These are phyloP conservation scores for Polyommatus iphigenia DNA, from an alignment of 2,888 invertebrate genomes.

Conservation along the genomic window DNA sequence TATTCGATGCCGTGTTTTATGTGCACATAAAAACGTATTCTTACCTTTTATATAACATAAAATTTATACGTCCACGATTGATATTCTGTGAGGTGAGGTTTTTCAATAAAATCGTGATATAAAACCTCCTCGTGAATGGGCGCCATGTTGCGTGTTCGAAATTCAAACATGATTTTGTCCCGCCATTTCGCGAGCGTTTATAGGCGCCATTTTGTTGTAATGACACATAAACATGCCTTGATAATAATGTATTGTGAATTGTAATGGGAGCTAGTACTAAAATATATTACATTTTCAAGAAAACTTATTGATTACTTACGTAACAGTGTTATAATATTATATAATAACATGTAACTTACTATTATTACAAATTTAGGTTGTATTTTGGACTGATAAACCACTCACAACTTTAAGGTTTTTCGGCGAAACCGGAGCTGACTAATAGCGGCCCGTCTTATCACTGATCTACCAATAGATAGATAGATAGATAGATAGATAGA, in stretches of 20 bases:
- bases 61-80: constrained; percentile 20
- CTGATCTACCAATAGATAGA: too few relatives aligned
- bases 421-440: too few relatives aligned
- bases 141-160: constrained; percentile 5
- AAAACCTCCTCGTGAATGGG: neutral
- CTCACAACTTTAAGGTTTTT: too few relatives aligned
- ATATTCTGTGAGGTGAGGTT: constrained; percentile 10
- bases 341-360: too few relatives aligned
- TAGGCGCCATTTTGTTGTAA: constrained; percentile 6
- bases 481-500: too few relatives aligned
- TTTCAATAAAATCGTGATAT: constrained; percentile 23
- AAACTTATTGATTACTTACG: neutral
- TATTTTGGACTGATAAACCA: too few relatives aligned
- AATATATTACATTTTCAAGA: neutral
- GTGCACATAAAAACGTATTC: neutral
- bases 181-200: constrained; percentile 10
- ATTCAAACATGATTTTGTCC: constrained; percentile 25
- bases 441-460: too few relatives aligned
- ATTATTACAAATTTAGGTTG: too few relatives aligned
- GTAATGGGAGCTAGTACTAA: neutral
- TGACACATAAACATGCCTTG: neutral
- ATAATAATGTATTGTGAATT: neutral
- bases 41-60: constrained; percentile 16
- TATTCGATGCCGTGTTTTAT: constrained; percentile 12
- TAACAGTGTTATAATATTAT: too few relatives aligned